A percentile compares a stretch with the other conserved stretches of the same genome.
These are phyloP conservation scores for Catostylus mosaicus DNA, from an alignment of 30 jellyfish, hydroid and myxozoan species.

Conservation along the genomic window DNA sequence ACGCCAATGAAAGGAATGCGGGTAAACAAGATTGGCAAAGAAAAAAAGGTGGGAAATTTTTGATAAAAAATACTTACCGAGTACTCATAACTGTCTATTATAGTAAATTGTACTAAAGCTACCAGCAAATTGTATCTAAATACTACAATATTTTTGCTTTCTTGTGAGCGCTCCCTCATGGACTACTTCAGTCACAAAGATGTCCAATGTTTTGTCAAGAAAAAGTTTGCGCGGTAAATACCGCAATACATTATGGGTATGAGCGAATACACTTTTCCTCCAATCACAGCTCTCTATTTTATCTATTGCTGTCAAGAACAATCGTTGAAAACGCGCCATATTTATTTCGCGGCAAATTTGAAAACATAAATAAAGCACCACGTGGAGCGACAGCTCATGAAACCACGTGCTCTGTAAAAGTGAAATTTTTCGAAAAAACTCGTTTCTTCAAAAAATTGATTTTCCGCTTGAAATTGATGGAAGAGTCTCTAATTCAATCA, in stretches of 20 bases:
- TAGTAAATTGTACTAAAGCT: no score
- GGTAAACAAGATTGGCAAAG: no score
- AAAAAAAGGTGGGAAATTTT: no score
- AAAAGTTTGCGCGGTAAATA: conserved; percentile 58
- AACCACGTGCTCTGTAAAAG: conserved; percentile 36
- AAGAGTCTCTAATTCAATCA: not conserved
- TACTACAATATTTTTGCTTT: no score
- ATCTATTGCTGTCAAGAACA: conserved; percentile 8
- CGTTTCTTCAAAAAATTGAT: not conserved
- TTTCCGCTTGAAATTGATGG: not conserved
- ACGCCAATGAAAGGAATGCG: no score
- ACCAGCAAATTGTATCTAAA: no score
- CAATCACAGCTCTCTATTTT: conserved; percentile 15
- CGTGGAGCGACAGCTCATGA: conserved; percentile 15
- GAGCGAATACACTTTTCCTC: not conserved
- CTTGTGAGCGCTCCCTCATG: no score
- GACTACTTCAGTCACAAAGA: not conserved
- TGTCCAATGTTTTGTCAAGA: conserved; percentile 17
- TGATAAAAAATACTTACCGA: conserved; percentile 6
- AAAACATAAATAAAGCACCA: conserved; percentile 56
- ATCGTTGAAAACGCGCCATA: conserved; percentile 43
- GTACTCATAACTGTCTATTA: conserved; percentile 10
- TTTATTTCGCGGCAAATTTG: conserved; percentile 56
- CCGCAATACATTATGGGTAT: conserved; percentile 12
- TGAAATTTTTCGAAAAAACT: not conserved